Base-by-base conservation (phyloP, 2,888 invertebrate genomes). In the Pristionchus entomophagus region DNA sequence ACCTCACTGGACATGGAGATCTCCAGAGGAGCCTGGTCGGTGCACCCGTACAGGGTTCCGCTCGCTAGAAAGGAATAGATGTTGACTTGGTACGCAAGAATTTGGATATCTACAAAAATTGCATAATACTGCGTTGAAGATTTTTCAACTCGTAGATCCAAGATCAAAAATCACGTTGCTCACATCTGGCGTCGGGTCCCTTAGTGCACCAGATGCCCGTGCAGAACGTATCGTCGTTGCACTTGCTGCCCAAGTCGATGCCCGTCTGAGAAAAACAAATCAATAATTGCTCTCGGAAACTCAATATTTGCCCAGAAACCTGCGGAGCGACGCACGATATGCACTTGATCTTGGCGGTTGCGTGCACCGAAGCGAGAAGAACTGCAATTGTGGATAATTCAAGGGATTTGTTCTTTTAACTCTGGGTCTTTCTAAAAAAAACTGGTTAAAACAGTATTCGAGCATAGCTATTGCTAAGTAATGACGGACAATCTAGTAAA, bases 131-230 rank as follows among this genome's bases (percentile, higher is more conserved):
- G 59, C 59, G 4, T 10, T n/a, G 4, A n/a, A 59, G n/a, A 59
- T 8, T 59, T 2, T 12, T 59, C 17, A 51, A 51, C 14, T 51
- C 19, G 51, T 32, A 29, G 62, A 32, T 62, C 2, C 2, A 10
- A 26, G n/a, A 59, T 45, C 32, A 14, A 65, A 2, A 65, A 35
- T 3, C 32, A 6, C 32, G 6, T 1, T 19, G 22, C 77, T 59
- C 41, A 87, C 87, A 88, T 41, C 82, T 32, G 0, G 88, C 88
- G 80, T 88, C 88, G 4, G 88, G 88, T 22, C 88, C 88, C 53
- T 89, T 89, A 2, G 89, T 89, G 49, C 89, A 89, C 80, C 86
- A 89, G 6, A 51, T 8, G 32, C 89, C 89, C 22, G 80, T 83
- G 56, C 89, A 89, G 65, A 78, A 87, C 22, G 78, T 22, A n/a